Evolutionary conservation across 2,888 invertebrate species (phyloP).

Genomic region (Euphydryas editha): DNA sequence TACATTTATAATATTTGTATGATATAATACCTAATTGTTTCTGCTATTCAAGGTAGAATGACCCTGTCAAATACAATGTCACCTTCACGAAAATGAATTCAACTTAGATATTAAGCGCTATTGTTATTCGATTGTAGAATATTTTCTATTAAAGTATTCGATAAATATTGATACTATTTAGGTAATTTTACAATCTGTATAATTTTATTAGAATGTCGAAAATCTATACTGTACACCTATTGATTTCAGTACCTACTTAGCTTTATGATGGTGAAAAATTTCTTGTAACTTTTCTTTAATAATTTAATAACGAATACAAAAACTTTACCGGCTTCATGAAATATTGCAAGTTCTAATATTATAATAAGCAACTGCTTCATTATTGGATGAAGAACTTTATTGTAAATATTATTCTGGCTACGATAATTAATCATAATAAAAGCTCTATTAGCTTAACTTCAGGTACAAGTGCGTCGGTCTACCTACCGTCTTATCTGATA

Average conservation of each 20-base stretch:
- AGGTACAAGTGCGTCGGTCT: background rate
- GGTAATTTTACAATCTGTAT: too few species aligned
- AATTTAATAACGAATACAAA: background rate
- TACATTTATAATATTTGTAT: too few species aligned
- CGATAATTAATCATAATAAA: constrained; percentile 37
- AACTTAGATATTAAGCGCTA: background rate
- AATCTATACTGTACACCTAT: too few species aligned
- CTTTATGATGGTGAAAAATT: too few species aligned
- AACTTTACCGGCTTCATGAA: background rate
- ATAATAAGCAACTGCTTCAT: background rate
- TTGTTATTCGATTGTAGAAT: constrained; percentile 1
- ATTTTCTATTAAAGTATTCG: too few species aligned
- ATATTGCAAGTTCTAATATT: background rate
- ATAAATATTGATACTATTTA: too few species aligned
- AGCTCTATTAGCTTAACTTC: constrained; percentile 24
- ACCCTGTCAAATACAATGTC: constrained; percentile 42
- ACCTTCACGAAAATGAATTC: constrained; percentile 22
- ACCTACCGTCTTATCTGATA: constrained; percentile 27
- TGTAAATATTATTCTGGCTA: constrained; percentile 5
- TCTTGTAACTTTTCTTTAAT: too few species aligned
- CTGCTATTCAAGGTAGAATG: constrained; percentile 45
- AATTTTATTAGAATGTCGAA: too few species aligned
- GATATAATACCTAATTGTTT: constrained; percentile 29
- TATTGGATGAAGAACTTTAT: background rate
- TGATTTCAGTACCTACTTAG: too few species aligned